Evolutionary conservation across 2,113 vertebrate species (phyloP).

Genomic region (Patagioenas fasciata): DNA sequence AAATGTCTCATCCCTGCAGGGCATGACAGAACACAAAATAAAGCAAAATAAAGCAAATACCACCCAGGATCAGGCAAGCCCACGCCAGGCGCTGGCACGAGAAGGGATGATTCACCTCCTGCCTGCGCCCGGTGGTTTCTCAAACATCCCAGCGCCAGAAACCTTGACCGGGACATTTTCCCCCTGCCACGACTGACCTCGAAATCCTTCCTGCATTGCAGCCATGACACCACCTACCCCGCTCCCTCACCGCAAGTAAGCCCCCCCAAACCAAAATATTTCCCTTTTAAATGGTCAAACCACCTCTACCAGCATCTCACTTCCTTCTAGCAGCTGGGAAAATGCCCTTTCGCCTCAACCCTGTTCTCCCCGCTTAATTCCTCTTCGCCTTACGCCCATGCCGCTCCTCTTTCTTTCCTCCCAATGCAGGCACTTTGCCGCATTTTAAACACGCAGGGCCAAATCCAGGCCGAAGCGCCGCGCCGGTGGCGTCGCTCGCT

Average conservation of each 20-base stretch:
- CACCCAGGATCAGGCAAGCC: slow-evolving; percentile 51
- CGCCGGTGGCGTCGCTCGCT: accelerated
- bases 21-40: background rate
- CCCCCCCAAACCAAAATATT: background rate
- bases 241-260: accelerated
- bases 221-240: background rate
- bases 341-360: background rate
- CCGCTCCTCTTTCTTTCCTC: background rate
- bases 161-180: background rate
- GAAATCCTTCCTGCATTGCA: background rate
- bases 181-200: background rate
- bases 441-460: background rate
- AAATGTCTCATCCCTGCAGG: background rate
- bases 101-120: background rate
- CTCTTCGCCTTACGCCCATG: background rate
- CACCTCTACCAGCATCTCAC: background rate
- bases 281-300: background rate
- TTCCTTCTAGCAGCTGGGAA: background rate
- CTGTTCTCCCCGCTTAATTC: background rate
- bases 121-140: background rate
- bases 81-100: background rate
- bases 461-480: background rate
- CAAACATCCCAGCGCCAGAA: background rate
- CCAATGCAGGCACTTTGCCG: background rate
- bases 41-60: background rate